Percentiles rank a stretch among this genome's conserved stretches.
These are phyloP conservation scores for Hapalemur alaotrensis DNA, from an alignment of 2,797 vertebrate species.

Conservation along the genomic window DNA sequence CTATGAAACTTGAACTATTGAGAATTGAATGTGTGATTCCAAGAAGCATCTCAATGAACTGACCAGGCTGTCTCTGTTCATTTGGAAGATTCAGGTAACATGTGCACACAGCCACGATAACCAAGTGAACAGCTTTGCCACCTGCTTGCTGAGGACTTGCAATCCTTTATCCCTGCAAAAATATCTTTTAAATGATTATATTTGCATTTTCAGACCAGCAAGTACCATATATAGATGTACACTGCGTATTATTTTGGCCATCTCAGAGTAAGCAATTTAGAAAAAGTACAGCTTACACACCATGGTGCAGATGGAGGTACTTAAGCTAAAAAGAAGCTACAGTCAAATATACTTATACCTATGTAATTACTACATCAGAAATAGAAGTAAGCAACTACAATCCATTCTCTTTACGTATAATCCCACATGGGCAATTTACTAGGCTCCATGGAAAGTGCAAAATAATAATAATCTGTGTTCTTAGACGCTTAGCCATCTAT, in stretches of 20 bases:
- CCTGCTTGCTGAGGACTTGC: background rate
- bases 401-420: constrained; percentile 14
- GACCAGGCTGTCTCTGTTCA: background rate
- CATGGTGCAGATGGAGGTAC: background rate
- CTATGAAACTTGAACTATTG: background rate
- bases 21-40: background rate
- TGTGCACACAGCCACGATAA: background rate
- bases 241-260: background rate
- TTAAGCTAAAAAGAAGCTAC: background rate
- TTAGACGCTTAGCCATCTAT: background rate
- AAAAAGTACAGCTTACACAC: background rate
- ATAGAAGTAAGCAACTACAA: background rate
- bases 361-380: background rate
- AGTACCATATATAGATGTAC: background rate
- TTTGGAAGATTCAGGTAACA: background rate
- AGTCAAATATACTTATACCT: constrained; percentile 1
- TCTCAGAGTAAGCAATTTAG: background rate
- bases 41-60: background rate
- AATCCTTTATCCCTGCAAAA: background rate
- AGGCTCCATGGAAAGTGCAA: background rate
- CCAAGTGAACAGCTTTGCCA: background rate
- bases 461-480: background rate
- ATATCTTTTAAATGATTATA: background rate
- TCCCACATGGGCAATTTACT: background rate
- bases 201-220: constrained; percentile 9